phyloP scores from a whole-genome alignment of 2,888 invertebrate species.

The Hipparchia sbordonii region DNA sequence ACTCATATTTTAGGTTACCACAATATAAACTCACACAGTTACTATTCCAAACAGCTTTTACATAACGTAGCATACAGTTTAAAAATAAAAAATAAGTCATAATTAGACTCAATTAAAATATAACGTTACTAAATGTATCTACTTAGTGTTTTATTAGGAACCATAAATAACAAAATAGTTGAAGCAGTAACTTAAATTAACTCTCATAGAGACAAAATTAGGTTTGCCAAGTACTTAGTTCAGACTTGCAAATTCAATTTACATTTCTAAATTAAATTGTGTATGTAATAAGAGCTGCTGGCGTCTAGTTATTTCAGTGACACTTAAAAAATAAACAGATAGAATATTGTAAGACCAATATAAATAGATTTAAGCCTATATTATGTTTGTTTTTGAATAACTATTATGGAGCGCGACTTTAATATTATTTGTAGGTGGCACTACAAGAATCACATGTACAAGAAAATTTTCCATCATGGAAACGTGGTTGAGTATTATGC shows the following conservation, averaged over 20 bases:
- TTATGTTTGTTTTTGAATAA: neutral
- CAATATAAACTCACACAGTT: neutral
- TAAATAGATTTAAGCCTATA: slow-evolving; percentile 18
- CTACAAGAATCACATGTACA: slow-evolving; percentile 22
- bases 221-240: neutral
- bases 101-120: neutral
- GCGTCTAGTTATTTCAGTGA: slow-evolving; percentile 18
- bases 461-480: slow-evolving; percentile 38
- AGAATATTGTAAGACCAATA: slow-evolving; percentile 33
- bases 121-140: neutral
- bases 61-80: neutral
- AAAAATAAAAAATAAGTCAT: neutral
- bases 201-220: slow-evolving; percentile 3
- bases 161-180: neutral
- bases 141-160: neutral
- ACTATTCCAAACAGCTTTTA: neutral
- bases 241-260: slow-evolving; percentile 9
- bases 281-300: neutral
- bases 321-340: slow-evolving; percentile 22
- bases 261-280: slow-evolving; percentile 10
- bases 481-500: slow-evolving; percentile 7
- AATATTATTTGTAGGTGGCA: slow-evolving; percentile 32
- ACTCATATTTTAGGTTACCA: neutral
- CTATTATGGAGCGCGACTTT: slow-evolving; percentile 29
- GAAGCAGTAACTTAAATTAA: neutral